These are phyloP conservation scores for Eupithecia inturbata DNA, from an alignment of 2,888 invertebrate species.

Conservation along the genomic window DNA sequence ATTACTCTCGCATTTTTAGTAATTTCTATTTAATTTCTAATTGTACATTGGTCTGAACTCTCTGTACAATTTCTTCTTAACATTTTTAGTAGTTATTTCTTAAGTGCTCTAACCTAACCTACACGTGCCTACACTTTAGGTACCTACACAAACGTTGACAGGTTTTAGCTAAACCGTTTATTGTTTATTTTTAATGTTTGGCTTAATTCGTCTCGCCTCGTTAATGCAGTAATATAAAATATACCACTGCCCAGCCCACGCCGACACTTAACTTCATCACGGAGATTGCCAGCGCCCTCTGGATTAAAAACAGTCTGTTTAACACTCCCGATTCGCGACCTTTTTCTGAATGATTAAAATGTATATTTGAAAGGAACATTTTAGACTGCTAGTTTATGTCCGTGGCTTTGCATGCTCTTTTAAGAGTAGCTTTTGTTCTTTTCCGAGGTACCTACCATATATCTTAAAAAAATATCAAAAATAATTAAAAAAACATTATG, in stretches of 20 bases:
- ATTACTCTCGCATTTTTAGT: too few species aligned
- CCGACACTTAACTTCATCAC: neutral
- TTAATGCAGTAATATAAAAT: conserved; percentile 4
- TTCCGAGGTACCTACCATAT: too few species aligned
- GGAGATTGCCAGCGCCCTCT: conserved; percentile 7
- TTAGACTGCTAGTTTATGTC: neutral
- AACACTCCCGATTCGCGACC: neutral
- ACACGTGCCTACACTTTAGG: neutral
- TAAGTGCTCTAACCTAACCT: too few species aligned
- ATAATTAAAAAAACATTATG: too few species aligned
- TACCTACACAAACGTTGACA: neutral
- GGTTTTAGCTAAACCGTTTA: neutral
- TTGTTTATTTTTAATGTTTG: neutral
- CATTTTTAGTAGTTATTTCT: too few species aligned
- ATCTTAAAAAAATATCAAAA: too few species aligned
- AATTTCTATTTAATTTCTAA: too few species aligned
- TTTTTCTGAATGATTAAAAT: conserved; percentile 2
- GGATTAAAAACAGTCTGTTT: conserved; percentile 3
- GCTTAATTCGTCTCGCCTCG: neutral
- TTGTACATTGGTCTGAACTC: too few species aligned
- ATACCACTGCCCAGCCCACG: neutral
- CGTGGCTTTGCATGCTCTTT: neutral
- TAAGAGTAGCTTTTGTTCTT: neutral
- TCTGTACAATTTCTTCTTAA: too few species aligned
- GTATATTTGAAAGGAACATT: neutral